Evolutionary conservation across 2,888 invertebrate genomes (phyloP).

Genomic region (Leucozona laternaria): DNA sequence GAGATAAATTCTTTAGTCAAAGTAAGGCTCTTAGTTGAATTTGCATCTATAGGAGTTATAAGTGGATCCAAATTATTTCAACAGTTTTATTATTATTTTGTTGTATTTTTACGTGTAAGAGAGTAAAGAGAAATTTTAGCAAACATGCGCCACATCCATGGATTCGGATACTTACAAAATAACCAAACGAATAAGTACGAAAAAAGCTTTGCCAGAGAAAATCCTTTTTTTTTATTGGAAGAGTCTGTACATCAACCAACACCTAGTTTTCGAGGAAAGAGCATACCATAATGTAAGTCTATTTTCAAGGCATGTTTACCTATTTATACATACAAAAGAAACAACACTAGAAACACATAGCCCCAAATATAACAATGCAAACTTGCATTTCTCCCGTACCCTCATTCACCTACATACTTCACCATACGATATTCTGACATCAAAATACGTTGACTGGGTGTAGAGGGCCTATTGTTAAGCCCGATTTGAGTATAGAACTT

Average conservation of each 20-base stretch:
- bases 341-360: background rate
- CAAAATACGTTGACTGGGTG: background rate
- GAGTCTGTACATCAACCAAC: constrained; percentile 30
- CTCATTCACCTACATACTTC: background rate
- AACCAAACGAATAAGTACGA: background rate
- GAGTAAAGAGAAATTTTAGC: background rate
- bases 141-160: constrained; percentile 5
- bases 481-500: background rate
- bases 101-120: background rate
- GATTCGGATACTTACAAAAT: background rate
- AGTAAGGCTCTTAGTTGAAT: background rate
- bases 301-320: constrained; percentile 5
- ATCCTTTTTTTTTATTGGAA: background rate
- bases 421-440: constrained; percentile 14
- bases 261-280: constrained; percentile 21
- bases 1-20: background rate
- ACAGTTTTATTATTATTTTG: background rate
- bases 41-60: background rate
- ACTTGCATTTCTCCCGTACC: background rate
- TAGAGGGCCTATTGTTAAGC: constrained; percentile 12
- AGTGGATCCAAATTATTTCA: background rate
- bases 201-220: background rate
- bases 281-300: background rate
- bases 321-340: background rate
- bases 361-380: background rate